Evolutionary conservation across 2,797 vertebrate species (phyloP).

Genomic region (Pipistrellus pipistrellus): DNA sequence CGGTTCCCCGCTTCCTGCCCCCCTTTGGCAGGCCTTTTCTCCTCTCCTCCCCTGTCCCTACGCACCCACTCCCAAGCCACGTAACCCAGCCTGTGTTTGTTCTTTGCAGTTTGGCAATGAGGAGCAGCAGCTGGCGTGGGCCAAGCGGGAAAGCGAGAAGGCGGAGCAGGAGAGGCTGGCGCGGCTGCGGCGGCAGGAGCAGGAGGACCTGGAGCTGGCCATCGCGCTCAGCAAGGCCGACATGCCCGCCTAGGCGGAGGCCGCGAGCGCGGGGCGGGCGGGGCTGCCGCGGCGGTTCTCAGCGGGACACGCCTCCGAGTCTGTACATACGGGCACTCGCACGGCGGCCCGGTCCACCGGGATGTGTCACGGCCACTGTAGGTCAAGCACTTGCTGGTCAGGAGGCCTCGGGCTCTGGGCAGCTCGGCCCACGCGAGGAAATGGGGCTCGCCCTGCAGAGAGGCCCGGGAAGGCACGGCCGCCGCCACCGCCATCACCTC

Average conservation of each 20-base stretch:
- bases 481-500: background rate
- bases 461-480: background rate
- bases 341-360: conserved; percentile 1
- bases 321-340: background rate
- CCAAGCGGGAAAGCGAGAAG: conserved; percentile 97
- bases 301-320: background rate
- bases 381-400: conserved; percentile 16
- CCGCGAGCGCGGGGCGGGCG: rapidly evolving
- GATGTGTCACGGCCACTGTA: conserved; percentile 65
- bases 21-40: background rate
- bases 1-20: background rate
- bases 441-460: background rate
- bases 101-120: conserved; percentile 96
- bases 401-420: background rate
- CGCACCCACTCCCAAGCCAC: background rate
- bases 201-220: conserved; percentile 98
- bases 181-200: conserved; percentile 95
- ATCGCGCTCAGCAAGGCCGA: conserved; percentile 99
- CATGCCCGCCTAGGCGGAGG: conserved; percentile 94
- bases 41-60: rapidly evolving
- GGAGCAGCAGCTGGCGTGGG: conserved; percentile 99
- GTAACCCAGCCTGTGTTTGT: conserved; percentile 77
- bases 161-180: conserved; percentile 97
- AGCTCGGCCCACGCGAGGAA: background rate
- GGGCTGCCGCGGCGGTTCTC: rapidly evolving